phyloP scores from a whole-genome alignment of 53 echinoderm and acorn worm genomes.

The Paracentrotus lividus region DNA sequence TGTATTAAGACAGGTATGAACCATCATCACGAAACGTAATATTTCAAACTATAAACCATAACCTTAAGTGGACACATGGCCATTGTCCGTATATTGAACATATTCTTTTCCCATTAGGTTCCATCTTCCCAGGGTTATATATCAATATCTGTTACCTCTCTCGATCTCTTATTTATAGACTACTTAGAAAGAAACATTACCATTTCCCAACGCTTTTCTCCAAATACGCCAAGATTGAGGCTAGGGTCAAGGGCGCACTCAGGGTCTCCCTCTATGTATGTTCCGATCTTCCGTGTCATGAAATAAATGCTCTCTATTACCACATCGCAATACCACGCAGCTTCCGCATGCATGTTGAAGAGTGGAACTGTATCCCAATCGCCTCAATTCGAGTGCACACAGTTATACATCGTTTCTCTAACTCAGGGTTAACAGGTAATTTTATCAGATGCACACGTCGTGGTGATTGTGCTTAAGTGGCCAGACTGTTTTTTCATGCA shows the following conservation, averaged over 20 bases:
- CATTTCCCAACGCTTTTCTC: not conserved
- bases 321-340: not conserved
- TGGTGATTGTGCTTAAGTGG: no score
- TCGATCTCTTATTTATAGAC: conserved; percentile 26
- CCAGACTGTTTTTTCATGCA: no score
- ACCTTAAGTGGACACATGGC: not conserved
- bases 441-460: no score
- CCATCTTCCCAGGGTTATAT: not conserved
- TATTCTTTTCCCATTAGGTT: not conserved
- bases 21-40: not conserved
- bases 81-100: not conserved
- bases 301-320: not conserved
- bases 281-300: not conserved
- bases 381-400: not conserved
- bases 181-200: conserved; percentile 25
- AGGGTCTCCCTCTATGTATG: not conserved
- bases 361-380: not conserved
- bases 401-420: not conserved
- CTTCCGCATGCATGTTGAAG: not conserved
- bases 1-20: not conserved
- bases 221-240: conserved; percentile 30
- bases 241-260: conserved; percentile 1
- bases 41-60: not conserved
- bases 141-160: not conserved
- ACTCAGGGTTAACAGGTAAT: no score